Evolutionary conservation across 2,113 vertebrate genomes (phyloP), one percentile per base, ranked within the genome.

Genomic region (Salvelinus fontinalis): DNA sequence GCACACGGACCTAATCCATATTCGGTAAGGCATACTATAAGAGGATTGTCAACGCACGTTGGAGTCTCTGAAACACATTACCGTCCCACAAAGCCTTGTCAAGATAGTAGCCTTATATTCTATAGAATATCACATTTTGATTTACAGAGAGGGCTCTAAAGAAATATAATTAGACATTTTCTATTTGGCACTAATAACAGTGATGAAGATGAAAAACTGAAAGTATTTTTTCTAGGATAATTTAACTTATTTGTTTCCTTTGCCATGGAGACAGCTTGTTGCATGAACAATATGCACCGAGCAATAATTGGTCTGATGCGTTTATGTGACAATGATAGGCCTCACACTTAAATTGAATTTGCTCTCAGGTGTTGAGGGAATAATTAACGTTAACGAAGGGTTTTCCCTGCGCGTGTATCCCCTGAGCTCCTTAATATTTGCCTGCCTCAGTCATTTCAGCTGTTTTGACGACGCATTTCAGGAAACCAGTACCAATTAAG

Each of bases 371-470:
- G 89, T 77, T 83, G 84, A 72, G 84, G 85, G 87, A 81, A 86
- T 92, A 92, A 95, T 95, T 95, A 93, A 81, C 89, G 88, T 83
- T 92, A 94, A 93, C 92, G 83, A 92, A 89, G 81, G 89, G 79
- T 81, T 83, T 83, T 91, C 89, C 86, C 84, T 78, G 62, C 48
- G 79, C 74, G 76, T 11, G 76, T 5, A 18, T 89, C 90, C 89
- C 90, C 2, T 16, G 89, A 84, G 92, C 75, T 83, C 75, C 59
- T 62, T 34, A 71, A 73, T 66, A 67, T 83, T 87, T 82, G 83
- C 85, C 74, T 89, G 90, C 80, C 88, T 95, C 92, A 93, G 91
- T 88, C 86, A 75, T 91, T 89, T 87, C 62, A 70, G 72, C 73
- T 83, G 73, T 87, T 85, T 78, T 80, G 54, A 64, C 68, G 68